Base-by-base conservation (phyloP, 2,797 vertebrate species). In the Lutjanus argentimaculatus region DNA sequence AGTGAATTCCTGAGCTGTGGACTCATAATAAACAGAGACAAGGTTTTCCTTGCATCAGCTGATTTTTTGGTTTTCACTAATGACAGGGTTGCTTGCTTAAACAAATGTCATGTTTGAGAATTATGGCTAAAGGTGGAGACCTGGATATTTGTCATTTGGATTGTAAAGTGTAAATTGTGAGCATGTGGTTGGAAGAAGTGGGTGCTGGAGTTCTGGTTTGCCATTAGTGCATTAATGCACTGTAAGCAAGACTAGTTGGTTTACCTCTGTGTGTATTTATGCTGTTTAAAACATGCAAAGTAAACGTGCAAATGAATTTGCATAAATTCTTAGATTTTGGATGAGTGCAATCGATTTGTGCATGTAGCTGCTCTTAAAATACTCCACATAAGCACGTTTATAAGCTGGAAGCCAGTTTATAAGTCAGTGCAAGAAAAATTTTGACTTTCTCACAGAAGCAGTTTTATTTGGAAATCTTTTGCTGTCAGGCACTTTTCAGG, bases 401-500 rank as follows among this genome's bases (percentile, higher is more conserved):
- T 1, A 61, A 43, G 48, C 25, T 4, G 25, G 4, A 30, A 30
- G 25, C 25, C 25, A 30, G 25, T n/a, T 30, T 15, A 15, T 5
- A 36, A 59, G 14, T 53, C 45, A 36, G 19, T 30, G 25, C 25
- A 30, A 30, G 25, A 30, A 45, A 8, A 58, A 53, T 52, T 52
- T 49, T 45, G 8, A 7, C 2, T 67, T 43, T 52, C 7, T 52
- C 7, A 14, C 21, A 49, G 19, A 62, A 17, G 17, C 17, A 40
- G 17, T 53, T 72, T 48, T 19, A 36, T 72, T 61, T 72, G 9
- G 2, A 36, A 48, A 16, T 43, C 1, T 77, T 63, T 56, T 61
- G 36, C 52, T 22, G 14, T 59, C 49, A 45, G 58, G 36, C 59
- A 40, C 43, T 74, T 77, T 71, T 19, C 51, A 61, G 21, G 9